Evolutionary conservation across 2,888 invertebrate genomes (phyloP), one percentile per base, ranked within the genome.

Genomic region (Dascillus cervinus): DNA sequence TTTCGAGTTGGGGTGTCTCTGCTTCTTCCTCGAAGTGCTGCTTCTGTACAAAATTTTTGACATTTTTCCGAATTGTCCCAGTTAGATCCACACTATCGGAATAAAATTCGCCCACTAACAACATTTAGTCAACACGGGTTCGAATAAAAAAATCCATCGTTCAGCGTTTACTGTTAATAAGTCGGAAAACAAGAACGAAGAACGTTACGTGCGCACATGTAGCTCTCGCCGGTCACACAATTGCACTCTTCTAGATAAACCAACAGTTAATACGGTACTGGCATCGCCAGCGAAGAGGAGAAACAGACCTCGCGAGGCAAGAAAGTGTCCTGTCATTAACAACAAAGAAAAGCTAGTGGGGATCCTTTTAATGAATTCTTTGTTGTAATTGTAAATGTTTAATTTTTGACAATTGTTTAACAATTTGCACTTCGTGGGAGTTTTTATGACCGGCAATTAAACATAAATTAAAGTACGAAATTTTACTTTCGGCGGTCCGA

Each of bases 251-350:
- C 25, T 24, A 27, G 11, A 32, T 24, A 22, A 32, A 33, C 40
- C 43, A 49, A 51, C 53, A 53, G 53, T 53, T 53, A 53, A 46
- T 52, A 53, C 53, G 53, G 53, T 53, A 53, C 53, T 53, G 46
- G 38, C 41, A 35, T 35, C 31, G 43, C 37, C 38, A 32, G 23
- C 37, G 29, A 37, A 36, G 40, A 34, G 37, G 32, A 14, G 29
- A 39, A 35, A 34, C 26, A 31, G 37, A 28, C 35, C 32, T 35
- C 22, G 34, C 26, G 29, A 32, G 15, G 25, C 37, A 41, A 41
- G 41, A 41, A 41, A 41, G 41, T 41, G 35, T n/a, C 34, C 31
- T 29, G 38, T 36, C 32, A 35, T 32, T 26, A 29, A 25, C 29
- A 24, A 20, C 14, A 24, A 32, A 23, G 28, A 24, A 22, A 22